Base-by-base conservation (phyloP, 2,888 invertebrate species). In the Trissonchulus latispiculum region DNA sequence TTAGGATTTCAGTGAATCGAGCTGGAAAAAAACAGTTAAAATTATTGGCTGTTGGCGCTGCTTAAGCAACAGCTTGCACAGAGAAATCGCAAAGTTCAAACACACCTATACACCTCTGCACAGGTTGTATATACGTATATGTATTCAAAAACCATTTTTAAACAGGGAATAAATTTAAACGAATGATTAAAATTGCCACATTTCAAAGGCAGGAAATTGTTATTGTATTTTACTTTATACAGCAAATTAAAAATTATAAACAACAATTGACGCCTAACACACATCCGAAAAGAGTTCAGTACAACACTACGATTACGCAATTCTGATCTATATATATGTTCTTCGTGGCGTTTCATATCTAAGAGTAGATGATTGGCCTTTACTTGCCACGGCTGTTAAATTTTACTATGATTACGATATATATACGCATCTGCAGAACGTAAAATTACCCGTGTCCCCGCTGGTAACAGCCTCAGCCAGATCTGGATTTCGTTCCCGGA, bases 401-500 rank as follows among this genome's bases (percentile, higher is more conserved):
- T 69, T n/a, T 69, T 3, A 69, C 29, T 15, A 31, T n/a, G 3
- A 15, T 32, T 33, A 35, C 15, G 29, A 15, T 3, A 28, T 8
- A 74, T 23, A 8, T 33, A 73, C 37, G n/a, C n/a, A n/a, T n/a
- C n/a, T n/a, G n/a, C n/a, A n/a, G n/a, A n/a, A 75, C 78, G 48
- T 36, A 8, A 48, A 69, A 48, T 77, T 78, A 85, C 85, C 91
- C 77, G 91, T 87, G 83, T 90, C 90, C 35, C 92, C 93, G 79
- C 90, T 91, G 0, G 91, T 86, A 35, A 95, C 85, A 29, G 96
- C 95, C 83, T 95, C 95, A 15, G 95, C 95, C 74, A 96, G 85
- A 77, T 90, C 87, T 2, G 95, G 92, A 86, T 96, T 96, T 81
- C 95, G 92, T 83, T 95, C 94, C 82, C 93, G 92, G 3, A 96